Conservation (phyloP, 2,113 vertebrate species). For the Hydropotes inermis region DNA sequence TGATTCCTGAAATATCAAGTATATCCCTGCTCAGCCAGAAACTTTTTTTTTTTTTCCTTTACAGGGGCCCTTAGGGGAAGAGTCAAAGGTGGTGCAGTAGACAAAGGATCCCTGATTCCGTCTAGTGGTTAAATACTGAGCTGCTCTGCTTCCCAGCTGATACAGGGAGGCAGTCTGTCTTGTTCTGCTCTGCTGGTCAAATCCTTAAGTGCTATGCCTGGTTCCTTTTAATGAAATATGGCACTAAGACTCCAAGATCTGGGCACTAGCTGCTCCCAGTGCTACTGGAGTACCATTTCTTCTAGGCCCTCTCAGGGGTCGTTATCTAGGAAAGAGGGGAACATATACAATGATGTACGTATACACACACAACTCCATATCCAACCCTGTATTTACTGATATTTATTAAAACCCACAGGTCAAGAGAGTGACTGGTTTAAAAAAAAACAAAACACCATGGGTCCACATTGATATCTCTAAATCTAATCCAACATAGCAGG, state of each 20-base stretch:
- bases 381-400: background rate
- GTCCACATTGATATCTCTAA: background rate
- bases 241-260: background rate
- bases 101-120: background rate
- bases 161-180: background rate
- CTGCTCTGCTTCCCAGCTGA: background rate
- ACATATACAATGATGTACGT: background rate
- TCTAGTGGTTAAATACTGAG: background rate
- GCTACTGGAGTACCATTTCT: background rate
- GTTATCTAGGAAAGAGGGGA: background rate
- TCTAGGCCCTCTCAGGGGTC: background rate
- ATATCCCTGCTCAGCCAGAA: background rate
- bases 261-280: background rate
- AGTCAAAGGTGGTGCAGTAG: background rate
- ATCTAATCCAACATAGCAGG: background rate
- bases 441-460: background rate
- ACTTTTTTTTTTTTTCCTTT: background rate
- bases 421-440: background rate
- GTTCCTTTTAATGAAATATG: background rate
- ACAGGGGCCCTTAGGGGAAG: background rate
- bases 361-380: background rate
- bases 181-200: background rate
- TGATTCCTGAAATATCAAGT: constrained; percentile 36
- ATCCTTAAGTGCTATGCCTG: background rate
- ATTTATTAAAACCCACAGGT: background rate